Evolutionary conservation across 2,797 vertebrate species (phyloP), one percentile per base, ranked within the genome.

Genomic region (Anguilla anguilla): DNA sequence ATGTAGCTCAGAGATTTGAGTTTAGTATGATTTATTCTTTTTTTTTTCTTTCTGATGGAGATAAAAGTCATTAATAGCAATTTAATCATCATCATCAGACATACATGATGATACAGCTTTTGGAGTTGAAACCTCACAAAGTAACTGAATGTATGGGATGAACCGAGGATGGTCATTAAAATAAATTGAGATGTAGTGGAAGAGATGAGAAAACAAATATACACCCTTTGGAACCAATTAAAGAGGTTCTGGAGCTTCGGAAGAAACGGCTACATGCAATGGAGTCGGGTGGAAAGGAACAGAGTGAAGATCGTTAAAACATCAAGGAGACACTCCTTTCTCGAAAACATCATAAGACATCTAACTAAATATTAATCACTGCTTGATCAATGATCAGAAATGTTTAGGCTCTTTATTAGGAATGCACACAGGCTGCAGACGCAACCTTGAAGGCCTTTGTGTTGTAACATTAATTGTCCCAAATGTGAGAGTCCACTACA

Each of bases 151-250:
- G 25, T 51, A 13, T 22, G 43, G 61, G 59, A 67, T 69, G 59
- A 49, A 69, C 22, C 22, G 10, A 7, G 6, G 46, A 51, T 82
- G 46, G 46, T 82, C 43, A n/a, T 51, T 49, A 25, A 49, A 49
- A 46, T n/a, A 82, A 49, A 82, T 22, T 22, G 7, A 49, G 79
- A 61, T 67, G 19, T 11, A 31, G 46, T n/a, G 39, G 67, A 6
- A 85, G 46, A 74, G 22, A 46, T 55, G 13, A 53, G 19, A 86
- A 49, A 86, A 72, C 46, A 74, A 74, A 74, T 86, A 25, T 86
- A 64, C 59, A 31, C 85, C 59, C 51, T 72, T 82, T 46, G 39
- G 46, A 74, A 31, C 39, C 85, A 86, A 64, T 72, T 86, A 86
- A n/a, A 67, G 57, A 22, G 10, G 22, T 85, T 85, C 59, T 49